Base-by-base conservation (phyloP, 2,113 vertebrate genomes). In the Phasianus colchicus region DNA sequence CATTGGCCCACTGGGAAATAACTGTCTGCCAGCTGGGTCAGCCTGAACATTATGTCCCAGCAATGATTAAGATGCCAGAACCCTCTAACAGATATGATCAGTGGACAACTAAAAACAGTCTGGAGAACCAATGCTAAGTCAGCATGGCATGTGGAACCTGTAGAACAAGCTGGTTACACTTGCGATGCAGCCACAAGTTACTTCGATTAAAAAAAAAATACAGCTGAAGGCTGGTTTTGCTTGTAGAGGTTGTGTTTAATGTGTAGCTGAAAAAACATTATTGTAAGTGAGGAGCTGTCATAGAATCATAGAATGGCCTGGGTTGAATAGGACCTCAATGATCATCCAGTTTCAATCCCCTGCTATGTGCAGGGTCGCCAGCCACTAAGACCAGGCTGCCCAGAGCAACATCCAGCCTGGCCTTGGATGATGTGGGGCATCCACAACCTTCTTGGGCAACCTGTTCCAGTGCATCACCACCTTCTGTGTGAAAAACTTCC, bases 261-360 rank as follows among this genome's bases (percentile, higher is more conserved):
- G 52, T 0, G 4, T 12, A 71, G 25, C 38, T 2, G 2, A 9
- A 38, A 4, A 0, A 1, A 11, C 17, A 64, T 8, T 20, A 1
- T 9, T 55, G 22, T 48, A 9, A 15, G 60, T 5, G 16, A 40
- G 61, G 61, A 45, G 7, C 5, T 60, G 47, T 25, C 25, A 24
- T 24, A 24, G 48, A 24, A 50, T 24, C 48, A 21, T 5, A 47
- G 45, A 47, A 47, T 47, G 45, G 45, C 19, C 45, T 47, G 45
- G 9, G 45, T 47, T 47, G 45, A 21, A 47, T 5, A 47, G 45
- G 45, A 20, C 45, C 45, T 20, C 45, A 47, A 21, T 47, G 45
- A 9, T 21, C 9, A 47, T 47, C 45, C 45, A 20, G 45, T 20
- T 47, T 9, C 45, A 47, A 47, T 19, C 45, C 45, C 45, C 19